A percentile compares a stretch with the other conserved stretches of the same genome.
These are phyloP conservation scores for Numenius arquata DNA, from an alignment of 2,113 vertebrate genomes.

Conservation along the genomic window DNA sequence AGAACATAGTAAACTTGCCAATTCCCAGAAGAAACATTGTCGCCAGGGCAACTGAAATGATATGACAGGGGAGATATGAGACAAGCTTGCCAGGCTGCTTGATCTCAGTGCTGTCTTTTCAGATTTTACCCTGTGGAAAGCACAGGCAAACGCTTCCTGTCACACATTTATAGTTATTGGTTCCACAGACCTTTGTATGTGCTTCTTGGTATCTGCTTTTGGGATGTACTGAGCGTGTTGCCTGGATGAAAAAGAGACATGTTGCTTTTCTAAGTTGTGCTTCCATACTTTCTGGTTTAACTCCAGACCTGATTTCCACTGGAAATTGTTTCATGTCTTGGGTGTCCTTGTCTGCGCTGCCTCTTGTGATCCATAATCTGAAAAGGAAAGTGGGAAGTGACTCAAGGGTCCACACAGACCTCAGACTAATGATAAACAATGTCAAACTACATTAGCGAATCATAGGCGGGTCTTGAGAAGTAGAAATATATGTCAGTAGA, in stretches of 20 bases:
- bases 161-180: background rate
- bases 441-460: accelerated
- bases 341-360: background rate
- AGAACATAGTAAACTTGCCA: background rate
- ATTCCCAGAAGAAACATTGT: background rate
- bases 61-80: accelerated
- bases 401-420: background rate
- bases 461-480: accelerated
- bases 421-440: accelerated
- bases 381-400: background rate
- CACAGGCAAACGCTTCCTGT: background rate
- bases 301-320: background rate
- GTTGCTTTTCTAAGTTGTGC: background rate
- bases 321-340: background rate
- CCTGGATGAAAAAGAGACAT: accelerated
- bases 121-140: background rate
- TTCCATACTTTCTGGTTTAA: background rate
- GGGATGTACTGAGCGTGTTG: accelerated
- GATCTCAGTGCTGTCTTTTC: background rate
- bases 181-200: background rate
- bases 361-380: background rate
- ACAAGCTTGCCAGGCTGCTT: background rate
- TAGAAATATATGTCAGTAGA: accelerated
- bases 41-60: background rate
- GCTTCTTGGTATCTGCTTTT: background rate